Evolutionary conservation across 2,888 invertebrate genomes (phyloP).

Genomic region (Melikaiella ostensackeni): DNA sequence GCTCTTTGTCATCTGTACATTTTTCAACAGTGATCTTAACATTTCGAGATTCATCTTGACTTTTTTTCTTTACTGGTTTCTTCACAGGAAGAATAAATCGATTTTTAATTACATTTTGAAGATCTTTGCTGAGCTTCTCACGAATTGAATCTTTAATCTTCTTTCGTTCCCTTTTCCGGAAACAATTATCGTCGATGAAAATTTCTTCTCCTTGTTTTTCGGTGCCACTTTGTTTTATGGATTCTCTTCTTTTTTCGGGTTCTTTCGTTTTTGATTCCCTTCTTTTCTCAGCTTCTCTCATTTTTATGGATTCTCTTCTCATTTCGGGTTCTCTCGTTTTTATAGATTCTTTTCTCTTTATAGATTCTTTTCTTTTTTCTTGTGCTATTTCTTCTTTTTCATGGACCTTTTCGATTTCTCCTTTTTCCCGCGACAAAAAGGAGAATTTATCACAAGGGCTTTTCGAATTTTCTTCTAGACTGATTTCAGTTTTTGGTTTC

Average conservation of each 20-base stretch:
- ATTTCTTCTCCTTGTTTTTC: background rate
- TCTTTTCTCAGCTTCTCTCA: background rate
- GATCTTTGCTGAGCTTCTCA: constrained; percentile 4
- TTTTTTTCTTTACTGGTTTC: constrained; percentile 19
- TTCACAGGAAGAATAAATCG: constrained; percentile 24
- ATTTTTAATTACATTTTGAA: constrained; percentile 15
- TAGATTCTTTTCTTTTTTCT: background rate
- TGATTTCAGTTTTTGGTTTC: background rate
- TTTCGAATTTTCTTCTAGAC: background rate
- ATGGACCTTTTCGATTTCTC: background rate
- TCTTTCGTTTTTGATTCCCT: constrained; percentile 8
- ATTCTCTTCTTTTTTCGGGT: background rate
- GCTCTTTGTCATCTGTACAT: too few relatives aligned
- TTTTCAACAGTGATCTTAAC: background rate
- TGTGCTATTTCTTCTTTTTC: background rate
- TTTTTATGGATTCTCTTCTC: constrained; percentile 1
- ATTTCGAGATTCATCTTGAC: constrained; percentile 11
- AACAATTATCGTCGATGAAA: constrained; percentile 24
- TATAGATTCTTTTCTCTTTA: background rate
- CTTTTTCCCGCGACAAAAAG: background rate
- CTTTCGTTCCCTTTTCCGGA: background rate
- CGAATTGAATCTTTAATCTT: constrained; percentile 37
- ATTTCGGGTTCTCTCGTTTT: background rate
- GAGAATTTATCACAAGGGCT: too few relatives aligned
- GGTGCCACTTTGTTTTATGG: background rate